A percentile compares a stretch with the other conserved stretches of the same genome.
phyloP scores from a whole-genome alignment of 2,797 vertebrate genomes.

The Pangasius sanitwongsei region DNA sequence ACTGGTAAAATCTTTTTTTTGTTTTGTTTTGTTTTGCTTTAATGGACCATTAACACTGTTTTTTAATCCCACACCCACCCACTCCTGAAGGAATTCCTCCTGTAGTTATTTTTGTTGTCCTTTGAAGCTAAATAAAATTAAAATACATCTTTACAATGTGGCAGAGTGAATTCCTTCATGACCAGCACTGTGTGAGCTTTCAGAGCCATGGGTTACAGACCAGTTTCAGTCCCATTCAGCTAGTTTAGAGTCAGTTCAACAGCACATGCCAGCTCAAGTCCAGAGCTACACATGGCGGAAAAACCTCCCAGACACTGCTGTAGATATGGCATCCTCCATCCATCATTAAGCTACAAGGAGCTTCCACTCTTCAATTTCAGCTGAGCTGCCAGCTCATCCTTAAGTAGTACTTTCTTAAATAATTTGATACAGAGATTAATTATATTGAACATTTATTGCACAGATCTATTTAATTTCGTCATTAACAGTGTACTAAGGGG shows the following conservation, averaged over 20 bases:
- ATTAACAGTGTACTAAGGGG: background rate
- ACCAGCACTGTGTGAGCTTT: background rate
- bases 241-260: background rate
- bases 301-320: background rate
- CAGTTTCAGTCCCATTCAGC: background rate
- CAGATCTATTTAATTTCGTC: background rate
- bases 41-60: background rate
- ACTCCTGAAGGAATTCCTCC: background rate
- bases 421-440: background rate
- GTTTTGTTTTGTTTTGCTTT: background rate
- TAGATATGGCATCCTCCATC: background rate
- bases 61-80: background rate
- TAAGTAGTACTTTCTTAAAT: background rate
- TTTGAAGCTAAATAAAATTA: background rate
- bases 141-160: background rate
- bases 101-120: background rate
- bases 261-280: background rate
- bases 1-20: background rate
- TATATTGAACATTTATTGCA: background rate
- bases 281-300: background rate
- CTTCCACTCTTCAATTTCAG: background rate
- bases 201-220: background rate
- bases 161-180: background rate
- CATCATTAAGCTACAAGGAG: background rate
- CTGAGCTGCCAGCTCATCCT: background rate